Evolutionary conservation across 2,888 invertebrate genomes (phyloP), one percentile per base, ranked within the genome.

Genomic region (Panopea generosa): DNA sequence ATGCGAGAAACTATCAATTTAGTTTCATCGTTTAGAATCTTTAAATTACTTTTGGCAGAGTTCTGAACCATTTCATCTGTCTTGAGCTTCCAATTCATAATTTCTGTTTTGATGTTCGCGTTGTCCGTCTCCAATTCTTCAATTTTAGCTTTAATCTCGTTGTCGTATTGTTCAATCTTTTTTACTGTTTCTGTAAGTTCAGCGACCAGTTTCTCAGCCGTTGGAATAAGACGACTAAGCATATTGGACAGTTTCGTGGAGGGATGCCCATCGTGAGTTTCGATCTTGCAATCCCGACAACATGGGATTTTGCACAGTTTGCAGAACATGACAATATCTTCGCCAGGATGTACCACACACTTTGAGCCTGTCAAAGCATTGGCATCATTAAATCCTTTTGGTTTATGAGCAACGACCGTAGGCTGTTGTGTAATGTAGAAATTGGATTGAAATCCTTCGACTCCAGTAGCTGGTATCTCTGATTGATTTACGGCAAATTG

Each of bases 261-360:
- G 4, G n/a, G 18, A 60, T 60, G 60, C 11, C 60, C 60, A 29
- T 60, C 60, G 27, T 60, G 60, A 14, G 2, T n/a, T 29, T 60
- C 60, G 16, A 60, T 60, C 22, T 60, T 60, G 9, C 60, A 60
- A 9, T 60, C 60, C 2, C 60, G 60, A 40, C 60, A 60, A 16
- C 60, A 60, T 2, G 60, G 27, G 7, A 47, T 20, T 47, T 47
- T 26, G 24, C 60, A 60, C 7, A 27, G n/a, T 16, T 60, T 29
- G 29, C 60, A 60, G 24, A 27, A 60, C 16, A 49, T 29, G 29
- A 9, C 27, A 18, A 60, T 14, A 24, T 22, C 29, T 24, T 60
- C 60, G 2, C 24, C 24, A 9, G 20, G 2, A 22, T 60, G 60
- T 6, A n/a, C 18, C 29, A 11, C 18, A 29, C 60, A 60, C 11